These are phyloP conservation scores for Steinernema khuongi DNA, from an alignment of 1,140 invertebrate species.

Conservation along the genomic window DNA sequence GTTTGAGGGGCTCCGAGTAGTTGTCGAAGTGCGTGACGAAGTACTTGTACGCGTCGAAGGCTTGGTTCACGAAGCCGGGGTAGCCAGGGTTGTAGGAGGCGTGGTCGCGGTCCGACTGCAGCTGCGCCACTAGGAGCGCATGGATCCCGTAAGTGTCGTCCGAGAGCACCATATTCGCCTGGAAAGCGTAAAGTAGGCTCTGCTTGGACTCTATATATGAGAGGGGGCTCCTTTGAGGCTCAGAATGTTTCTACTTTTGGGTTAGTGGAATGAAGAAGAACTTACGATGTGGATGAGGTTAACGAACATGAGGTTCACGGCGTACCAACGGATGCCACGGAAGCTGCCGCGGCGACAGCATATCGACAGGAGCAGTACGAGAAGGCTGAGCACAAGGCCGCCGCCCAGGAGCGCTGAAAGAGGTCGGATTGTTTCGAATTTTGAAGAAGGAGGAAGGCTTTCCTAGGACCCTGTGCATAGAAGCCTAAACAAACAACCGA, in stretches of 20 bases:
- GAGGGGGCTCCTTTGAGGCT: no score
- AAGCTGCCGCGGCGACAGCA: background rate
- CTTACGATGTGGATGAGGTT: conserved; percentile 5
- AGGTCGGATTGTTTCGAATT: no score
- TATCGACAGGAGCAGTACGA: background rate
- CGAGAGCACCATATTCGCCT: background rate
- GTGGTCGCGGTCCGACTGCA: background rate
- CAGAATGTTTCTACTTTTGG: no score
- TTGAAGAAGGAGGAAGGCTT: no score
- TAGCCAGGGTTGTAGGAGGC: background rate
- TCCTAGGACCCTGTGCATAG: no score
- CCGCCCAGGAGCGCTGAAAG: background rate
- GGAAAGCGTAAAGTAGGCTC: background rate
- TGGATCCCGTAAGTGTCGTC: conserved; percentile 4
- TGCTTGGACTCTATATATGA: no score
- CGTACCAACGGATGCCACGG: background rate
- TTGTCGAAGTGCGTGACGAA: background rate
- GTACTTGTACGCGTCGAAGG: background rate
- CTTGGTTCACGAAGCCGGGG: background rate
- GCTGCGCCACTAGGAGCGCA: background rate
- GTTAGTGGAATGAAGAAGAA: background rate
- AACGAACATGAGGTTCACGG: background rate
- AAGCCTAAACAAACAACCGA: no score
- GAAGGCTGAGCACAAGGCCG: background rate
- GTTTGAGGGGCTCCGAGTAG: background rate